phyloP scores from a whole-genome alignment of 2,113 vertebrate species.

The Scatophagus argus region DNA sequence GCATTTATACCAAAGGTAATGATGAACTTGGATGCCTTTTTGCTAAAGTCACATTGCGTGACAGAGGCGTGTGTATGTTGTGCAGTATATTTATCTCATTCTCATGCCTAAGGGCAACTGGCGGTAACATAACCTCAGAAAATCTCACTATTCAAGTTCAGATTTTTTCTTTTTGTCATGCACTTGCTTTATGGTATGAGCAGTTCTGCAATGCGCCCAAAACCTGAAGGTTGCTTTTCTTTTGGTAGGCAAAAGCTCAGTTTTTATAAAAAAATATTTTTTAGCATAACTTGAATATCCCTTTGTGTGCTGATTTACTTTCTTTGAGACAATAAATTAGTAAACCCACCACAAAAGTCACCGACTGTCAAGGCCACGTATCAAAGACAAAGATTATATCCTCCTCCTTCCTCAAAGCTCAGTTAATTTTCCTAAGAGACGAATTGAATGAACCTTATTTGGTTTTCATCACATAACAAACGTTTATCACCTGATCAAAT shows the following conservation, averaged over 20 bases:
- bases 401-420: background rate
- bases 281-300: background rate
- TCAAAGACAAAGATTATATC: background rate
- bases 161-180: slow-evolving; percentile 51
- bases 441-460: background rate
- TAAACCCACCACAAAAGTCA: background rate
- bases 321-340: slow-evolving; percentile 11
- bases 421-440: background rate
- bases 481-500: slow-evolving; percentile 11
- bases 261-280: slow-evolving; percentile 13
- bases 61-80: slow-evolving; percentile 66
- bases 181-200: slow-evolving; percentile 24
- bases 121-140: slow-evolving; percentile 64
- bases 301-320: background rate
- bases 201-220: background rate
- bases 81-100: slow-evolving; percentile 66
- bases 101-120: slow-evolving; percentile 55
- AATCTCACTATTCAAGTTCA: slow-evolving; percentile 76
- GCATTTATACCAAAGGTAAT: slow-evolving; percentile 14
- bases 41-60: slow-evolving; percentile 66
- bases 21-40: slow-evolving; percentile 47
- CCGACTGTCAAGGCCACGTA: background rate
- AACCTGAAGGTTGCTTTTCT: slow-evolving; percentile 5
- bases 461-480: slow-evolving; percentile 6
- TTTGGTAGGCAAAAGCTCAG: background rate